Percentiles rank a stretch among this genome's conserved stretches.
Conservation (phyloP, 2,797 vertebrate species). For the Dicrostonyx torquatus region DNA sequence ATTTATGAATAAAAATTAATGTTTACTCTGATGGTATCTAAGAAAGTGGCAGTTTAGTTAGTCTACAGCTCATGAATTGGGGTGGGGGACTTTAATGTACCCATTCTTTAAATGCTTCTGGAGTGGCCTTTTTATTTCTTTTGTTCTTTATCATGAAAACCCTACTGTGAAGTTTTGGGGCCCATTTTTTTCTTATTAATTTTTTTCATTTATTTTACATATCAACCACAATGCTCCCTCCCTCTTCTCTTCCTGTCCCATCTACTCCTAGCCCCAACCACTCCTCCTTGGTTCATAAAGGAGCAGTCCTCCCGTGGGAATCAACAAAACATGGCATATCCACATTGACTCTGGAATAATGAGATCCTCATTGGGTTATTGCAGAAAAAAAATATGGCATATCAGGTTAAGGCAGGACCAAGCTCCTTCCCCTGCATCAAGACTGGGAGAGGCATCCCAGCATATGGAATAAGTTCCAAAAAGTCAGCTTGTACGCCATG, state of each 20-base stretch:
- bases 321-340: not conserved
- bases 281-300: not conserved
- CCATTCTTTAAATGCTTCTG: not conserved
- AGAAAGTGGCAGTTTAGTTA: not conserved
- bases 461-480: not conserved
- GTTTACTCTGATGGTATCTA: not conserved
- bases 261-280: not conserved
- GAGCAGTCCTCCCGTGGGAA: not conserved
- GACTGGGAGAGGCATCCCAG: not conserved
- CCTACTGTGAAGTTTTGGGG: not conserved
- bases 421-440: not conserved
- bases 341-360: too few species aligned
- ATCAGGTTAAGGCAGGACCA: not conserved
- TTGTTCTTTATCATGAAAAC: not conserved
- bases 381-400: not conserved
- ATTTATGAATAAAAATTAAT: constrained; percentile 23
- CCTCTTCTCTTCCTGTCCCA: not conserved
- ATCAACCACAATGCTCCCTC: not conserved
- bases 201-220: not conserved
- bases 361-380: too few species aligned
- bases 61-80: not conserved
- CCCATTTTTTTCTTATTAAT: not conserved
- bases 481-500: not conserved
- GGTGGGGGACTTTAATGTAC: not conserved
- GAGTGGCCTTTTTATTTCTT: not conserved